A percentile compares a stretch with the other conserved stretches of the same genome.
Evolutionary conservation across 2,797 vertebrate genomes (phyloP).

Genomic region (Ciconia nigra): DNA sequence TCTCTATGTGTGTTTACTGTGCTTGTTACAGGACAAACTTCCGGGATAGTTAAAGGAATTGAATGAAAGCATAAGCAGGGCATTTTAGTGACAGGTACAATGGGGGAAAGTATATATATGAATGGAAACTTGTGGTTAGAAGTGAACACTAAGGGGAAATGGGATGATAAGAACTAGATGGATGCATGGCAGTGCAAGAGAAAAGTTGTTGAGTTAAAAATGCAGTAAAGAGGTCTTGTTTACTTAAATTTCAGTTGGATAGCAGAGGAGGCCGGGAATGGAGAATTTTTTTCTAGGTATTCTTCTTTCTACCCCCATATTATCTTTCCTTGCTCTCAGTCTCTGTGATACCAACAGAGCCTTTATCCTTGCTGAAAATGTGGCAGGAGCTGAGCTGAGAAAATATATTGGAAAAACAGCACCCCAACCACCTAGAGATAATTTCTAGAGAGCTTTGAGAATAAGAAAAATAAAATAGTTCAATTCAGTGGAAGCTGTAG

Average conservation of each 20-base stretch:
- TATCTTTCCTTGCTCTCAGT: neutral
- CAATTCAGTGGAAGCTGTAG: neutral
- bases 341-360: neutral
- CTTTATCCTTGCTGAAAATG: neutral
- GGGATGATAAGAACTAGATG: neutral
- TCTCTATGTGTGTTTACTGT: neutral
- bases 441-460: neutral
- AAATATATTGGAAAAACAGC: neutral
- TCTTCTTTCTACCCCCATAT: neutral
- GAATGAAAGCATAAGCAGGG: neutral
- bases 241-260: neutral
- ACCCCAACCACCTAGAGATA: neutral
- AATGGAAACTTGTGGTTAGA: neutral
- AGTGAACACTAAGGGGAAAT: neutral
- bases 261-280: neutral
- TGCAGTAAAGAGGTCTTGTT: neutral
- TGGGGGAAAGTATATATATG: neutral
- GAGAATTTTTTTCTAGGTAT: neutral
- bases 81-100: neutral
- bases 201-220: neutral
- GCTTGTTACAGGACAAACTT: neutral
- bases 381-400: neutral
- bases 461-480: neutral
- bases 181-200: neutral
- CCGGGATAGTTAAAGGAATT: neutral